Evolutionary conservation across 2,888 invertebrate species (phyloP).

Genomic region (Cosmia pyralina): DNA sequence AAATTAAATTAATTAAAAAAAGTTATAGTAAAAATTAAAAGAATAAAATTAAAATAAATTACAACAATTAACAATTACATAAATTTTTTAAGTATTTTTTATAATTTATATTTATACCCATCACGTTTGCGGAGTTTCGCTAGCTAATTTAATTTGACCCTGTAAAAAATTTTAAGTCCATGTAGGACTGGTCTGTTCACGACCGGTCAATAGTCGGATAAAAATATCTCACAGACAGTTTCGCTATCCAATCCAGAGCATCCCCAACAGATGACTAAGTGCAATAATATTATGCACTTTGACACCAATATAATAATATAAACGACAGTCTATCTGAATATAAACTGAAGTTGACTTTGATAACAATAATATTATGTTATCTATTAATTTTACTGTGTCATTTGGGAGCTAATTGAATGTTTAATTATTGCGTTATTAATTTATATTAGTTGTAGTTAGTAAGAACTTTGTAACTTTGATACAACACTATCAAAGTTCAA

Average conservation of each 20-base stretch:
- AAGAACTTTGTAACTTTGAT: conserved; percentile 14
- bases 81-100: too few species aligned
- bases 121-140: too few species aligned
- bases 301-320: conserved; percentile 45
- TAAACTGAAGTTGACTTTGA: conserved; percentile 33
- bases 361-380: conserved; percentile 49
- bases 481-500: background rate
- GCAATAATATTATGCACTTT: conserved; percentile 49
- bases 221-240: conserved; percentile 28
- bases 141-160: too few species aligned
- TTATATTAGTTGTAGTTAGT: conserved; percentile 11
- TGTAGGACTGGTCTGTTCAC: background rate
- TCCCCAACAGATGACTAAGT: conserved; percentile 35
- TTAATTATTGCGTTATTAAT: conserved; percentile 32
- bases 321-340: conserved; percentile 16
- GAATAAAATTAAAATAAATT: too few species aligned
- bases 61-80: too few species aligned
- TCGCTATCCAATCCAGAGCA: conserved; percentile 2
- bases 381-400: conserved; percentile 23
- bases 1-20: too few species aligned
- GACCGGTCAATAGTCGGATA: background rate
- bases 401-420: conserved; percentile 31
- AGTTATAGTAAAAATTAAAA: too few species aligned
- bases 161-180: too few species aligned
- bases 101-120: too few species aligned